Evolutionary conservation across 2,797 vertebrate genomes (phyloP), one percentile per base, ranked within the genome.

Genomic region (Malurus leucopterus): DNA sequence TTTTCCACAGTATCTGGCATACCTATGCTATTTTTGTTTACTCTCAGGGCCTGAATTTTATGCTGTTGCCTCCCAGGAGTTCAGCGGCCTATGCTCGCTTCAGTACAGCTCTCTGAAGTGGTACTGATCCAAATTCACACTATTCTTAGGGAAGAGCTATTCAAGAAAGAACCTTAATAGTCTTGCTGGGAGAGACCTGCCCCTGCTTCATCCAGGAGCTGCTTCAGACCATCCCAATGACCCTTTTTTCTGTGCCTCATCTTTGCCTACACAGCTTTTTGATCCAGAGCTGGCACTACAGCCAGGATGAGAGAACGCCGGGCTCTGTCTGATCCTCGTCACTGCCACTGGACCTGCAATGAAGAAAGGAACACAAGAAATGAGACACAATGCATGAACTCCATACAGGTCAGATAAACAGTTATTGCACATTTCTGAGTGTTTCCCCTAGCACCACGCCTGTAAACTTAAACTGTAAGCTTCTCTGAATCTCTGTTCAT

Each of bases 241-340:
- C 29, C 34, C 24, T 54, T 49, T 6, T 7, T 43, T 57, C 19
- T 19, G 9, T 44, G 36, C 18, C 23, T 40, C 51, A 26, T 8
- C 46, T 75, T 67, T 32, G 46, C 30, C 9, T 43, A 11, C 5
- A 9, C 2, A 27, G 18, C 9, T 38, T 41, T 32, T 24, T 70
- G 44, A 54, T 43, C 18, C 53, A 65, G 43, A 65, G 38, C 50
- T 44, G 49, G 15, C 15, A 18, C 54, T 68, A 13, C 12, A 58
- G 38, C 11, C 0, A 0, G 11, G 30, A 8, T 2, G 21, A 11
- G 26, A 2, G 1, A 40, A 19, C 14, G 9, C n/a, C 8, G 23
- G 26, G 26, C 49, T 76, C 5, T 19, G 8, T 46, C 29, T 58
- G 67, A 63, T 29, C 27, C 30, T 27, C 1, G 0, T 30, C 19